phyloP scores from a whole-genome alignment of 2,888 invertebrate species.

The Plebejus anna region DNA sequence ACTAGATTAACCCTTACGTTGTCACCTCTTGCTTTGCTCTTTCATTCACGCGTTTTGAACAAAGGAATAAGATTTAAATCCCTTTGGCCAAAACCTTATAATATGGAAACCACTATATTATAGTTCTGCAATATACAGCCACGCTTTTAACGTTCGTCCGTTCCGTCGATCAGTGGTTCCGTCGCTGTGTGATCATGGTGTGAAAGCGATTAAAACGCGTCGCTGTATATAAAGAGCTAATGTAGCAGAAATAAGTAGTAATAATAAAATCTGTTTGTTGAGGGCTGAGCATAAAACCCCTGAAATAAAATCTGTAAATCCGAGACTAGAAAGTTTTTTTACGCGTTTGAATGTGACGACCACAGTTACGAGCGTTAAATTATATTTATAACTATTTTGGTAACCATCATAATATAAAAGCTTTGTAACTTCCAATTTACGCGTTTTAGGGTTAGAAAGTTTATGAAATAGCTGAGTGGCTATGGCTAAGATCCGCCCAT shows the following conservation, averaged over 20 bases:
- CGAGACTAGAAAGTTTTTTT: slow-evolving; percentile 75
- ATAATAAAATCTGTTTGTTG: slow-evolving; percentile 14
- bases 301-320: slow-evolving; percentile 56
- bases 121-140: too few relatives aligned
- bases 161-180: too few relatives aligned
- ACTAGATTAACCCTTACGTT: background rate
- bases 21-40: background rate
- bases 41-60: background rate
- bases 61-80: too few relatives aligned
- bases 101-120: too few relatives aligned
- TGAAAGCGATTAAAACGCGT: too few relatives aligned
- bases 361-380: slow-evolving; percentile 33
- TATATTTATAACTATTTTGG: slow-evolving; percentile 25
- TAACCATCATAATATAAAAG: background rate
- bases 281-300: slow-evolving; percentile 31
- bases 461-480: background rate
- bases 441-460: background rate
- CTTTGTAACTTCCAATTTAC: slow-evolving; percentile 2
- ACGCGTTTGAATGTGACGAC: slow-evolving; percentile 58
- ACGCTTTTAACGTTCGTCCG: too few relatives aligned
- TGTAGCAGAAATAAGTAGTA: slow-evolving; percentile 6
- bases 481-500: too few relatives aligned
- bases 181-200: too few relatives aligned
- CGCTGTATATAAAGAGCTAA: background rate
- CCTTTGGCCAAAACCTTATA: too few relatives aligned